Evolutionary conservation across 1,140 invertebrate genomes (phyloP).

Genomic region (Sarcophaga peregrina): DNA sequence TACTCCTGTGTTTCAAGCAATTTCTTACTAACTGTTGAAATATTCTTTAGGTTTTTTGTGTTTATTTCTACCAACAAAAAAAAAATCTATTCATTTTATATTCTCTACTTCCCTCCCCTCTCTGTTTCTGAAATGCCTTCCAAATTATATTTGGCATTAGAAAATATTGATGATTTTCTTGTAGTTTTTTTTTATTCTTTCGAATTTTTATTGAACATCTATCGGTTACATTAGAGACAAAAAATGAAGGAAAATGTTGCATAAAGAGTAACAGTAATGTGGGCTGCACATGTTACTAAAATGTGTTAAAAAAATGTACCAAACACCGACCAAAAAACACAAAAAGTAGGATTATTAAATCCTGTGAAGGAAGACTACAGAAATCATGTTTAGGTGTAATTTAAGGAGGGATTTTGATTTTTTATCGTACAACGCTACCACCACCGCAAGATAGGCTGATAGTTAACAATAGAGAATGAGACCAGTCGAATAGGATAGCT

Average conservation of each 20-base stretch:
- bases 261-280: background rate
- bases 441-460: too few species aligned
- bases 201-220: constrained; percentile 8
- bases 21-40: background rate
- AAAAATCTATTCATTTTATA: background rate
- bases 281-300: constrained; percentile 1
- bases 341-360: background rate
- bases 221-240: background rate
- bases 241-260: background rate
- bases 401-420: too few species aligned
- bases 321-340: background rate
- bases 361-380: background rate
- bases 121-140: background rate
- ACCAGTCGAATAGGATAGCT: too few species aligned
- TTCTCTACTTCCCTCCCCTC: background rate
- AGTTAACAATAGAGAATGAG: too few species aligned
- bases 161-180: background rate
- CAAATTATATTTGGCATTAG: constrained; percentile 27
- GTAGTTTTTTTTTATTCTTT: background rate
- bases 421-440: too few species aligned
- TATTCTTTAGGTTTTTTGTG: background rate
- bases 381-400: background rate
- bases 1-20: too few species aligned
- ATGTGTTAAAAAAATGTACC: background rate
- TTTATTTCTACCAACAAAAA: background rate